Evolutionary conservation across 1,140 invertebrate genomes (phyloP).

Genomic region (Archegozetes longisetosus): DNA sequence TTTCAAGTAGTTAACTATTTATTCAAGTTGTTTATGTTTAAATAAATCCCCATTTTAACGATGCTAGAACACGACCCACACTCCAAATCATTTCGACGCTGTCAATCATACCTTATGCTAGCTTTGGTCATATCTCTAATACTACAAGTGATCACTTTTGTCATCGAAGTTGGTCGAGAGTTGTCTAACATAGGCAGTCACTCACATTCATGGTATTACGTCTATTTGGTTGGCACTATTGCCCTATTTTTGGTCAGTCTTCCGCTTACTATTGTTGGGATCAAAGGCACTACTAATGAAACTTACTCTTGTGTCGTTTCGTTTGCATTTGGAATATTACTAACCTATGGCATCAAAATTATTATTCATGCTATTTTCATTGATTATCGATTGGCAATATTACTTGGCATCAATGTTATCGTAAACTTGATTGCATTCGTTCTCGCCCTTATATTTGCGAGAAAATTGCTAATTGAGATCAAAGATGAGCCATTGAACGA

Average conservation of each 20-base stretch:
- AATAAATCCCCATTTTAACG: not conserved
- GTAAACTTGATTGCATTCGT: not conserved
- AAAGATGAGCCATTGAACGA: too few species aligned
- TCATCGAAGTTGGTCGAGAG: not conserved
- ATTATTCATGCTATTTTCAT: not conserved
- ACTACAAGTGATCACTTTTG: not conserved
- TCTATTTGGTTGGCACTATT: not conserved
- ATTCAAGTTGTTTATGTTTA: not conserved
- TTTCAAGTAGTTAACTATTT: not conserved
- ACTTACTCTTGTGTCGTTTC: not conserved
- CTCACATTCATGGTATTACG: not conserved
- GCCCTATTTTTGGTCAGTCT: not conserved
- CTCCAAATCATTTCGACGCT: not conserved
- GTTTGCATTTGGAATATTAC: not conserved
- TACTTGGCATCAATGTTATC: not conserved
- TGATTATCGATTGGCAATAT: not conserved
- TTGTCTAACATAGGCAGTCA: not conserved
- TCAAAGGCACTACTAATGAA: not conserved
- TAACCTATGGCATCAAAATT: not conserved
- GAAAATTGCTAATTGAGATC: not conserved
- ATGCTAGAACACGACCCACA: not conserved
- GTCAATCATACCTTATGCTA: not conserved
- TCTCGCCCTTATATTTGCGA: not conserved
- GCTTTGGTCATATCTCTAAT: not conserved
- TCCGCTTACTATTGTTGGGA: not conserved